Percentiles rank a stretch among this genome's conserved stretches.
These are phyloP conservation scores for Haliclona indistincta DNA, from an alignment of 37 sponge, comb jelly and placozoan genomes.

Conservation along the genomic window DNA sequence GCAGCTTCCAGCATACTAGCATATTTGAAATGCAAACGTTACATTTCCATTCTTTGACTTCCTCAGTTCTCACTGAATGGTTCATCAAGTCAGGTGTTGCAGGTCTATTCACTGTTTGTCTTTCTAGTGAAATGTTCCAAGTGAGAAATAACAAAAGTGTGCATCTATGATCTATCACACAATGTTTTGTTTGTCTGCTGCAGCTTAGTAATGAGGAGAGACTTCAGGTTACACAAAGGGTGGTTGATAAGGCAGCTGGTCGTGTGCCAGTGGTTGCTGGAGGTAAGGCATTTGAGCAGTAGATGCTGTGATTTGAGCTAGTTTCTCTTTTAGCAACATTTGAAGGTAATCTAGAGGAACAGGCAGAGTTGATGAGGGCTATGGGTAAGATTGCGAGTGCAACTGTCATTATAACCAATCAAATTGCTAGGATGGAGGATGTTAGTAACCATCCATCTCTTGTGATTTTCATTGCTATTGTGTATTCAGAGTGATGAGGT, in stretches of 20 bases:
- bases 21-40: background rate
- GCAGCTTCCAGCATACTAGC: background rate
- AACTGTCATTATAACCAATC: conserved; percentile 86
- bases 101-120: conserved; percentile 88
- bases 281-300: conserved; percentile 22
- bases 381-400: conserved; percentile 68
- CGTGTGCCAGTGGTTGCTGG: conserved; percentile 92
- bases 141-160: too few relatives aligned
- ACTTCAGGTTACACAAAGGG: conserved; percentile 64
- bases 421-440: conserved; percentile 77
- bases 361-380: conserved; percentile 74
- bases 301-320: background rate
- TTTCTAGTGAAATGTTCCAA: conserved; percentile 91
- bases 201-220: conserved; percentile 90
- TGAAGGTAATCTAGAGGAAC: conserved; percentile 78
- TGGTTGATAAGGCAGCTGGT: conserved; percentile 61
- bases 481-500: conserved; percentile 67
- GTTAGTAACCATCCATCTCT: conserved; percentile 23
- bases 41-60: background rate
- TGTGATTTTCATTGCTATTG: background rate
- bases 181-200: background rate
- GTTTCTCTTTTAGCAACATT: conserved; percentile 73
- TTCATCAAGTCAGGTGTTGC: conserved; percentile 75
- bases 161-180: background rate
- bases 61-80: conserved; percentile 83